phyloP scores from a whole-genome alignment of 2,113 vertebrate genomes.

The Halcyon malimbica region DNA sequence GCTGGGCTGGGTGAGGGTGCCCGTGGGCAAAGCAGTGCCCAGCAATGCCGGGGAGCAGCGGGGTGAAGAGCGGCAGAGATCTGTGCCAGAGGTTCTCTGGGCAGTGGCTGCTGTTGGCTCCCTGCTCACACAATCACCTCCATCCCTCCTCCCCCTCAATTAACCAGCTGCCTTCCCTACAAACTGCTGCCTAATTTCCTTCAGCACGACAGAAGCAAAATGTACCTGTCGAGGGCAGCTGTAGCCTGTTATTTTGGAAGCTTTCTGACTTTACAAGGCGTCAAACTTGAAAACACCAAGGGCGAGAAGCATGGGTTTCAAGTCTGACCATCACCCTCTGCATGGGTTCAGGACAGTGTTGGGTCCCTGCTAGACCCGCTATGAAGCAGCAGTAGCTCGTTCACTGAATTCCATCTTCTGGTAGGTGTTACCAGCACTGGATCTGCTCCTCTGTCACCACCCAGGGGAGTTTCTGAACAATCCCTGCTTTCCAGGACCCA shows the following conservation, averaged over 20 bases:
- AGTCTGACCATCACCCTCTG: not conserved
- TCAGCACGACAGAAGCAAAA: not conserved
- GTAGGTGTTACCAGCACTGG: not conserved
- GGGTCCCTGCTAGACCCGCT: not conserved
- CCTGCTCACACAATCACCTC: too few relatives aligned
- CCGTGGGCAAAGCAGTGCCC: too few relatives aligned
- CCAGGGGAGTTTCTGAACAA: not conserved
- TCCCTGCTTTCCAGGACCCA: not conserved
- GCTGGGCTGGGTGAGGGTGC: too few relatives aligned
- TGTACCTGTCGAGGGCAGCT: not conserved
- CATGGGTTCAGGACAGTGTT: fast-evolving
- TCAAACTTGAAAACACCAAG: not conserved
- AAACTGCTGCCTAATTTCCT: not conserved
- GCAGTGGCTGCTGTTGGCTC: not conserved
- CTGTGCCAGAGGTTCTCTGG: not conserved
- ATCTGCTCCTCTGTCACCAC: not conserved
- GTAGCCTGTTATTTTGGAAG: not conserved
- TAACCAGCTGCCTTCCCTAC: not conserved
- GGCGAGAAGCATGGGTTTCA: not conserved
- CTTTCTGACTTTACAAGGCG: not conserved
- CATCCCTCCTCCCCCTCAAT: not conserved
- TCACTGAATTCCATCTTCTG: not conserved
- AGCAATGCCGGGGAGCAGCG: too few relatives aligned
- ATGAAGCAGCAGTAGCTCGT: not conserved
- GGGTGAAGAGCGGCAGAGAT: not conserved